Evolutionary conservation across 2,113 vertebrate species (phyloP).

Genomic region (Catharus minimus): DNA sequence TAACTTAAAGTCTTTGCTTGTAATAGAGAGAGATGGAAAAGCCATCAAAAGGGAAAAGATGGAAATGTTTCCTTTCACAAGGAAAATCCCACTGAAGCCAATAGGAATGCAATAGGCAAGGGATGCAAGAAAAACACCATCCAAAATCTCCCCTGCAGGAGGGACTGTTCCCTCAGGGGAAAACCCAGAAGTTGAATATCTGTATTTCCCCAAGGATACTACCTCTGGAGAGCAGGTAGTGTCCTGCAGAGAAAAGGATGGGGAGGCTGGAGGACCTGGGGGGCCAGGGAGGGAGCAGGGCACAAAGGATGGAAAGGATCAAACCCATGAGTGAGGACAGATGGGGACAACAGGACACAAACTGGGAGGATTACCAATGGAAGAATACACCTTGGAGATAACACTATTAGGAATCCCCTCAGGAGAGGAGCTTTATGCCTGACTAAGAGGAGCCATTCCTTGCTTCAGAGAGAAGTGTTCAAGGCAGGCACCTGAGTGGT

Average conservation of each 20-base stretch:
- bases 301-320: neutral
- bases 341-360: neutral
- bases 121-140: neutral
- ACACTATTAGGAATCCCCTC: neutral
- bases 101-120: neutral
- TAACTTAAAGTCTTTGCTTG: conserved; percentile 14
- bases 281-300: neutral
- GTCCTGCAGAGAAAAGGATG: neutral
- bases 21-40: neutral
- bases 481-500: neutral
- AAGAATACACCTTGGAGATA: conserved; percentile 25
- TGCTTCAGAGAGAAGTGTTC: conserved; percentile 25
- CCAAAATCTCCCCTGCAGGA: neutral
- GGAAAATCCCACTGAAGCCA: neutral
- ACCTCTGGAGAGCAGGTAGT: neutral
- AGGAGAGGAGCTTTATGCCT: conserved; percentile 3
- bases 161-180: neutral
- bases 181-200: neutral
- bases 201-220: neutral
- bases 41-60: neutral
- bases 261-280: neutral
- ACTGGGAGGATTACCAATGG: neutral
- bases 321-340: neutral
- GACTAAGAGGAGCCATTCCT: conserved; percentile 9
- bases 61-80: neutral